Evolutionary conservation across 2,113 vertebrate genomes (phyloP).

Genomic region (Lampris megalopsis): DNA sequence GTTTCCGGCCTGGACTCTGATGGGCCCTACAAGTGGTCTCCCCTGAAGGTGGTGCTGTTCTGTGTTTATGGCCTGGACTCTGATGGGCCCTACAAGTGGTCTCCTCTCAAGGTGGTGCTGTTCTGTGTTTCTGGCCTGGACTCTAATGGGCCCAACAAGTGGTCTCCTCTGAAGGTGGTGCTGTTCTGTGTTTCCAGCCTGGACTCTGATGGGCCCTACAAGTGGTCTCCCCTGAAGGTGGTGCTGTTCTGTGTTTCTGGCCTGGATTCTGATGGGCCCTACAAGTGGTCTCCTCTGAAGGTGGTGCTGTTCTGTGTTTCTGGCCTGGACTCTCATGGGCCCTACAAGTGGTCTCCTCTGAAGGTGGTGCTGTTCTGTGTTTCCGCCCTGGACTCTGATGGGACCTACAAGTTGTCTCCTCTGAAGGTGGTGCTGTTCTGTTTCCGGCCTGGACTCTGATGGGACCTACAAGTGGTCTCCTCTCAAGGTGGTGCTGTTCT

Average conservation of each 20-base stretch:
- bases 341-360: constrained; percentile 45
- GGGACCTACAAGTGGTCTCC: constrained; percentile 54
- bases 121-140: constrained; percentile 50
- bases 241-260: constrained; percentile 50
- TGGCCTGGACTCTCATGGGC: constrained; percentile 51
- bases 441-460: constrained; percentile 48
- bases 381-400: constrained; percentile 43
- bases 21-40: constrained; percentile 58
- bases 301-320: constrained; percentile 53
- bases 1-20: constrained; percentile 47
- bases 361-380: constrained; percentile 50
- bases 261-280: constrained; percentile 57
- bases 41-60: constrained; percentile 41
- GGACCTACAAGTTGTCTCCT: constrained; percentile 50
- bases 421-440: constrained; percentile 40
- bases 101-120: constrained; percentile 37
- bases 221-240: constrained; percentile 36
- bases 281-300: constrained; percentile 36
- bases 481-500: constrained; percentile 40
- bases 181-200: constrained; percentile 54
- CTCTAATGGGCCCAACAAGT: constrained; percentile 33
- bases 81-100: constrained; percentile 31
- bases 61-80: constrained; percentile 47
- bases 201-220: constrained; percentile 51
- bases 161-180: constrained; percentile 33